Conservation (phyloP, 2,113 vertebrate species). For the Megaleporinus macrocephalus region DNA sequence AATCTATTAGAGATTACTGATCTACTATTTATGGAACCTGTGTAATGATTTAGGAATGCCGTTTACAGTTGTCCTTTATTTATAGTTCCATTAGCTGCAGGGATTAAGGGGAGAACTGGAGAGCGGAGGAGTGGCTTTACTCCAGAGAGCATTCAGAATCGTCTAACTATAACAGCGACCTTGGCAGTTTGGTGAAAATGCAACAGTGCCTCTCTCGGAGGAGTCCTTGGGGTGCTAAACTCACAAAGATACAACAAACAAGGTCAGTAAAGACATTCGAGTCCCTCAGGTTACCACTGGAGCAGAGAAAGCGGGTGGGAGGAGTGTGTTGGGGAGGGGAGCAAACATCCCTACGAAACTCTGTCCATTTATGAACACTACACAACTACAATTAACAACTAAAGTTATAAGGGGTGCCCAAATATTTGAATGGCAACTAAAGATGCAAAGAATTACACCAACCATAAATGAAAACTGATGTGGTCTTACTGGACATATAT, state of each 20-base stretch:
- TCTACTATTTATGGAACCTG: background rate
- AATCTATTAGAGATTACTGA: too few species aligned
- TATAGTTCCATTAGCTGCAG: background rate
- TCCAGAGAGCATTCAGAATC: background rate
- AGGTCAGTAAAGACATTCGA: background rate
- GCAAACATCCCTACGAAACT: background rate
- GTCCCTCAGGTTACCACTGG: background rate
- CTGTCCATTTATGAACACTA: background rate
- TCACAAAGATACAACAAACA: background rate
- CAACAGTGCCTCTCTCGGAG: background rate
- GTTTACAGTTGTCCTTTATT: background rate
- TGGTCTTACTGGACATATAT: too few species aligned
- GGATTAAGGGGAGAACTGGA: background rate
- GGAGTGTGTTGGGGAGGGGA: too few species aligned
- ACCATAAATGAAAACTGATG: too few species aligned
- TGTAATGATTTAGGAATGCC: background rate
- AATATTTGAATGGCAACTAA: too few species aligned
- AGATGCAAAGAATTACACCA: too few species aligned
- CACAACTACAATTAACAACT: too few species aligned
- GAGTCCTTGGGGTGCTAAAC: background rate
- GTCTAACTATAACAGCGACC: background rate
- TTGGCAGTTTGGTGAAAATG: background rate
- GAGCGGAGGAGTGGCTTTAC: background rate
- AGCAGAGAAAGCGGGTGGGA: too few species aligned
- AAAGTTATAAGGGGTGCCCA: too few species aligned